A percentile compares a stretch with the other conserved stretches of the same genome.
Conservation (phyloP, 2,888 invertebrate species). For the Eurytoma adleriae region DNA sequence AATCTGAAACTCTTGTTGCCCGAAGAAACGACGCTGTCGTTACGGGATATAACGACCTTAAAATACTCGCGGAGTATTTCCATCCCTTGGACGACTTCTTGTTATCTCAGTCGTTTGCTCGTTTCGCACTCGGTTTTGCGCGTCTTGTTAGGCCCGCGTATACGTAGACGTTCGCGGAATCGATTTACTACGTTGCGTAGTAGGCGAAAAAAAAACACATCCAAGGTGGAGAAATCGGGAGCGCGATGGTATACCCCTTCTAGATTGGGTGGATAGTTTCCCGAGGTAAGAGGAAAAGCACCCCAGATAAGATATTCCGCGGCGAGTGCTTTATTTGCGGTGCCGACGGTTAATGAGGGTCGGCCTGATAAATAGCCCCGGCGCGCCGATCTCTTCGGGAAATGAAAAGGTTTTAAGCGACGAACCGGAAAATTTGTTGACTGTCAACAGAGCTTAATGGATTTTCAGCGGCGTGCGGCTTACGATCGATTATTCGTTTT, state of each 20-base stretch:
- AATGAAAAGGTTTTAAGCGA: constrained; percentile 5
- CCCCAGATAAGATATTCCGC: constrained; percentile 68
- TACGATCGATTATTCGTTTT: not conserved
- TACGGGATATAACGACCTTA: constrained; percentile 69
- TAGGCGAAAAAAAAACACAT: constrained; percentile 24
- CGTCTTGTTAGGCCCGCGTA: constrained; percentile 33
- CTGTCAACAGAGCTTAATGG: constrained; percentile 19
- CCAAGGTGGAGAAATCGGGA: not conserved
- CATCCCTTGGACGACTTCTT: constrained; percentile 64
- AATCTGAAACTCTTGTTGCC: constrained; percentile 48
- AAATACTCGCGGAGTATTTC: constrained; percentile 64
- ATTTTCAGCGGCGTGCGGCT: not conserved
- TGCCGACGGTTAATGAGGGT: constrained; percentile 70
- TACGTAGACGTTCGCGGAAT: constrained; percentile 1
- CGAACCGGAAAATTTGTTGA: constrained; percentile 45
- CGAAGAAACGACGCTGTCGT: constrained; percentile 61
- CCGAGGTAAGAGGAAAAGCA: constrained; percentile 60
- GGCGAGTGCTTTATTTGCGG: constrained; percentile 67
- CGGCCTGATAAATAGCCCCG: constrained; percentile 64
- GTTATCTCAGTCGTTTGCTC: constrained; percentile 67
- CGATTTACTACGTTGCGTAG: constrained; percentile 39
- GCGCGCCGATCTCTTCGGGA: constrained; percentile 12
- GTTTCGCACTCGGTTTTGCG: constrained; percentile 50
- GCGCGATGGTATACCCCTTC: constrained; percentile 17
- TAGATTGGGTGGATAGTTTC: constrained; percentile 49